Conservation (phyloP, 2,797 vertebrate species). For the Serranus cabrilla region DNA sequence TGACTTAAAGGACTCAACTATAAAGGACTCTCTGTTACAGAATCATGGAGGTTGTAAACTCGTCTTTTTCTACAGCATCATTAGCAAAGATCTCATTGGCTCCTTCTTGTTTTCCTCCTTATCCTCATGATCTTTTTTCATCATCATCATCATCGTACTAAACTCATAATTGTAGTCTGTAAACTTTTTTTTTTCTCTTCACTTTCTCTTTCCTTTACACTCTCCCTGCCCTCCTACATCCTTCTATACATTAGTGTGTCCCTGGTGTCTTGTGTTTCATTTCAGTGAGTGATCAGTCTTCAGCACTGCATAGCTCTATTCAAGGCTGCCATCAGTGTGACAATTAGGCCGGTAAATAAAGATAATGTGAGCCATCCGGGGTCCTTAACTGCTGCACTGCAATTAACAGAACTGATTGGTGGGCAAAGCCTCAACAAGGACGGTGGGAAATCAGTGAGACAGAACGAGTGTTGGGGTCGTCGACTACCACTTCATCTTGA, state of each 20-base stretch:
- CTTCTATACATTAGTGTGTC: slow-evolving; percentile 38
- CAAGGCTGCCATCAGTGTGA: slow-evolving; percentile 71
- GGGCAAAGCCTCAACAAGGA: slow-evolving; percentile 52
- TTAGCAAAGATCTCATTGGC: slow-evolving; percentile 3
- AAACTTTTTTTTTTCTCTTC: slow-evolving; percentile 27
- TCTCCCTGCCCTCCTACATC: slow-evolving; percentile 13
- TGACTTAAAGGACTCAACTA: no score
- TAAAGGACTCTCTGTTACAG: no score
- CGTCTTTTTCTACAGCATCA: slow-evolving; percentile 7
- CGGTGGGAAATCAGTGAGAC: slow-evolving; percentile 40
- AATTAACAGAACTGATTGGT: slow-evolving; percentile 78
- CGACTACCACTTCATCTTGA: slow-evolving; percentile 17
- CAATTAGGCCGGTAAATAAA: slow-evolving; percentile 85
- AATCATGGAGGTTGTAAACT: no score
- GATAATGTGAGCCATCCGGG: slow-evolving; percentile 77
- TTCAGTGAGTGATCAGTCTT: slow-evolving; percentile 70
- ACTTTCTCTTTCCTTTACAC: slow-evolving; percentile 7
- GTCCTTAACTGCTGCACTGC: slow-evolving; percentile 73
- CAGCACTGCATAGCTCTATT: slow-evolving; percentile 59
- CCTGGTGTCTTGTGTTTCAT: slow-evolving; percentile 61
- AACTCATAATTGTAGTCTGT: slow-evolving; percentile 27
- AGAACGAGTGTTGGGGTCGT: slow-evolving; percentile 14
- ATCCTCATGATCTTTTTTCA: neutral
- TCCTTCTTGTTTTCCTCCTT: neutral
- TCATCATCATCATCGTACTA: neutral